Conservation (phyloP, 2,797 vertebrate species). For the Stomatorhinus walkeri region DNA sequence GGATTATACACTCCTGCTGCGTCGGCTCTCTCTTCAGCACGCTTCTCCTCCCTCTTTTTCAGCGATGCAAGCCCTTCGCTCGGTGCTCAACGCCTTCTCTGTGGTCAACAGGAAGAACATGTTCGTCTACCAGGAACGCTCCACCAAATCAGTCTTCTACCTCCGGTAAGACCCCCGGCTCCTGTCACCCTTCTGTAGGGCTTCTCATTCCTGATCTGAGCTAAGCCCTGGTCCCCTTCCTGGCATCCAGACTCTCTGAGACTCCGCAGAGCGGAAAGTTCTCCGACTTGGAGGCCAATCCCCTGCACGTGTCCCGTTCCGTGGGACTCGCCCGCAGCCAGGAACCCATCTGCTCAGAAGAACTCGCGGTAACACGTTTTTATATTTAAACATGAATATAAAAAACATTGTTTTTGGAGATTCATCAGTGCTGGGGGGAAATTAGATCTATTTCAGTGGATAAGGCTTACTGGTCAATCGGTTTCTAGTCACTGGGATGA, state of each 20-base stretch:
- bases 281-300: constrained; percentile 65
- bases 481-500: not conserved
- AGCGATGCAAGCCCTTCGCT: constrained; percentile 92
- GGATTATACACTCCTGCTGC: not conserved
- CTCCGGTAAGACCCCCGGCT: constrained; percentile 68
- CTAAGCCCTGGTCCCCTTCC: not conserved
- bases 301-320: constrained; percentile 55
- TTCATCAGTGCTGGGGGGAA: not conserved
- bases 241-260: constrained; percentile 74
- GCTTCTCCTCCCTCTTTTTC: constrained; percentile 12
- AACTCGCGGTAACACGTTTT: constrained; percentile 55
- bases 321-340: constrained; percentile 83
- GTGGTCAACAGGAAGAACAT: constrained; percentile 98
- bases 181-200: not conserved
- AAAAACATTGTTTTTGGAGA: not conserved
- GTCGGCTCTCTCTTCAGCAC: not conserved
- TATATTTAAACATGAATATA: not conserved
- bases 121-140: constrained; percentile 97
- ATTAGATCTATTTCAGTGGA: not conserved
- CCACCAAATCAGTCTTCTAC: constrained; percentile 94
- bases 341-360: constrained; percentile 78
- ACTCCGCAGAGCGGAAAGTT: constrained; percentile 75
- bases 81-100: constrained; percentile 90
- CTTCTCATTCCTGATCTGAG: not conserved
- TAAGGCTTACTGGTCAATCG: not conserved